Conservation (phyloP, 2,888 invertebrate genomes). For the Julus scanicus region DNA sequence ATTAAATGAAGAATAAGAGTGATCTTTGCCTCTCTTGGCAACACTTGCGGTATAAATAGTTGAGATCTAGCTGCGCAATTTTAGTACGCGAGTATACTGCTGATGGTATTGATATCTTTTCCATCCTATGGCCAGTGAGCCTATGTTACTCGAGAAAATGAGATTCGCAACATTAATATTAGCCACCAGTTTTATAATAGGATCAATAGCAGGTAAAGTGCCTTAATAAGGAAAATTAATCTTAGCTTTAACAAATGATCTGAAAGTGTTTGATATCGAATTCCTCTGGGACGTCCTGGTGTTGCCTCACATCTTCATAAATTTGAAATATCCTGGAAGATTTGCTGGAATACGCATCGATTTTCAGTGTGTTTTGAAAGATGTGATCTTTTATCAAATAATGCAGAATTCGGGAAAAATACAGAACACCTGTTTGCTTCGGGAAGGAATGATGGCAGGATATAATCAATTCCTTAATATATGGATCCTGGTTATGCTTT, state of each 20-base stretch:
- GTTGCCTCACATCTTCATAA: not conserved
- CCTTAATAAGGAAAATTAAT: not conserved
- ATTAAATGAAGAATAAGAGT: not conserved
- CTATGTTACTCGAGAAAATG: slow-evolving; percentile 47
- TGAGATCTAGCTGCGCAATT: slow-evolving; percentile 30
- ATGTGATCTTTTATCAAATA: not conserved
- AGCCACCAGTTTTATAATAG: slow-evolving; percentile 54
- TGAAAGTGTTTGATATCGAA: not conserved
- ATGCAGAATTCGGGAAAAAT: not conserved
- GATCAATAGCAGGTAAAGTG: slow-evolving; percentile 56
- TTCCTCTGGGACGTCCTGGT: not conserved
- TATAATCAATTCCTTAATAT: not conserved
- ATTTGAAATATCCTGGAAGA: not conserved
- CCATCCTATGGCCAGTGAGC: slow-evolving; percentile 41
- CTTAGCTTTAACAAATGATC: not conserved
- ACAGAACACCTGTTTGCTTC: not conserved
- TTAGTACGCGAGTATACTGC: not conserved
- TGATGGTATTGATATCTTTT: slow-evolving; percentile 6
- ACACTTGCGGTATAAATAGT: slow-evolving; percentile 44
- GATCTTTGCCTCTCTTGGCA: slow-evolving; percentile 5
- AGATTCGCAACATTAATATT: slow-evolving; percentile 51
- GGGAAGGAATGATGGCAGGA: not conserved
- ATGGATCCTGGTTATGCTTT: not conserved
- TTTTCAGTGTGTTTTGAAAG: not conserved
- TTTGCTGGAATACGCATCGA: not conserved